phyloP scores from a whole-genome alignment of 2,888 invertebrate species.

The Leptogaster cylindrica region DNA sequence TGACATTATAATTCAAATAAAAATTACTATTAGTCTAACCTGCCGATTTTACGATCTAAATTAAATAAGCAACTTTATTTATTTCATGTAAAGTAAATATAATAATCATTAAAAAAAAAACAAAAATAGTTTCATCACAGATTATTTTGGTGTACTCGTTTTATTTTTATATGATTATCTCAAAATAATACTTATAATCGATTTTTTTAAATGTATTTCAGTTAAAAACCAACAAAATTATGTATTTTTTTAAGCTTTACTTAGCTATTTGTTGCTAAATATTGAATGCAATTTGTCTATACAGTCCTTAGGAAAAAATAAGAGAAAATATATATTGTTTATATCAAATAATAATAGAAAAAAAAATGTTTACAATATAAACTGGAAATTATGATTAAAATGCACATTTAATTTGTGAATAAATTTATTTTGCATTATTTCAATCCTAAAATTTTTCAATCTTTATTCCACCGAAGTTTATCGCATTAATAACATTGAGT shows the following conservation, averaged over 20 bases:
- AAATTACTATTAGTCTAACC: constrained; percentile 26
- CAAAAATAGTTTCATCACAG: constrained; percentile 10
- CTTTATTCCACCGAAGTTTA: too few relatives aligned
- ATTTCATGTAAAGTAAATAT: neutral
- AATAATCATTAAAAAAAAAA: constrained; percentile 1
- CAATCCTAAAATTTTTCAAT: too few relatives aligned
- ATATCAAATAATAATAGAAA: constrained; percentile 34
- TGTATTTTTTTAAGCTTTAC: constrained; percentile 10
- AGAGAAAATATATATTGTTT: constrained; percentile 40
- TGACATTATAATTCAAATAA: constrained; percentile 13
- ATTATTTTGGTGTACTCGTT: constrained; percentile 6
- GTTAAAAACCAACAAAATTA: constrained; percentile 16
- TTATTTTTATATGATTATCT: constrained; percentile 3
- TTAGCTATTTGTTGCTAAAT: constrained; percentile 34
- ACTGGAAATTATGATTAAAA: constrained; percentile 23
- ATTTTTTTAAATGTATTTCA: constrained; percentile 16
- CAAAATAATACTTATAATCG: neutral
- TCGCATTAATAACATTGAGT: too few relatives aligned
- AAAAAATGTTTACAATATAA: constrained; percentile 30
- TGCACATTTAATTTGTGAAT: constrained; percentile 33
- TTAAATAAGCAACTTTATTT: too few relatives aligned
- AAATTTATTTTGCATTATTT: neutral
- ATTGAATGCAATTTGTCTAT: constrained; percentile 34
- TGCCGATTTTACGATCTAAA: constrained; percentile 28
- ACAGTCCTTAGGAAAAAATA: constrained; percentile 35